Conservation (phyloP, 2,797 vertebrate genomes). For the Brachymystax lenok region DNA sequence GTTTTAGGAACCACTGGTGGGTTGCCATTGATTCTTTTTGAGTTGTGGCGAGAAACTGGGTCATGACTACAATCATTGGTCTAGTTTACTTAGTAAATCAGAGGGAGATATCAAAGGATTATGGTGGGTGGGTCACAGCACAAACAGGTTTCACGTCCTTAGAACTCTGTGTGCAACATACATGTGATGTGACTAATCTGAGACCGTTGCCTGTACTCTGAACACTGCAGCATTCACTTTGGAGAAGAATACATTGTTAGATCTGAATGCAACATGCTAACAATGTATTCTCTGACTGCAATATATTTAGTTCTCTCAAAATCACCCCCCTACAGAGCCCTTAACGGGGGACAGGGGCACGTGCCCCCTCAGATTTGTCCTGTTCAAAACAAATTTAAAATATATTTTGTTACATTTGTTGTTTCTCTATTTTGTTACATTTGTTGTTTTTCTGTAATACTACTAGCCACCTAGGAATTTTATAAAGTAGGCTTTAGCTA, state of each 20-base stretch:
- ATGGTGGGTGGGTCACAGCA: background rate
- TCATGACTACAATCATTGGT: background rate
- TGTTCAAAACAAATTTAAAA: too few relatives aligned
- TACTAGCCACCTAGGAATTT: too few relatives aligned
- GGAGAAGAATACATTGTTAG: background rate
- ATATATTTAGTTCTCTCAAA: slow-evolving; percentile 29
- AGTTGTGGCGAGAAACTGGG: background rate
- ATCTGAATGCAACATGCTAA: background rate
- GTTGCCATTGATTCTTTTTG: background rate
- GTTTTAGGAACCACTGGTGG: background rate
- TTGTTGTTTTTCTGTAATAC: too few relatives aligned
- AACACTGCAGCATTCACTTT: background rate
- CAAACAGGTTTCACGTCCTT: background rate
- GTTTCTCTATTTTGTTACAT: too few relatives aligned
- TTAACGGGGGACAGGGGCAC: too few relatives aligned
- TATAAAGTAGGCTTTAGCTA: too few relatives aligned
- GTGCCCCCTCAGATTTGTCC: too few relatives aligned
- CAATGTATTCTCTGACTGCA: background rate
- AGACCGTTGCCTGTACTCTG: slow-evolving; percentile 18
- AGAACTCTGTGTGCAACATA: background rate
- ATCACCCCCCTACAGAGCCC: too few relatives aligned
- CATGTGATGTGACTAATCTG: slow-evolving; percentile 27
- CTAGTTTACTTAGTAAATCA: slow-evolving; percentile 1
- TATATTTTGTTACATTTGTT: too few relatives aligned
- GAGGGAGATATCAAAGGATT: background rate